These are phyloP conservation scores for Plagodis dolabraria DNA, from an alignment of 2,888 invertebrate genomes.

Conservation along the genomic window DNA sequence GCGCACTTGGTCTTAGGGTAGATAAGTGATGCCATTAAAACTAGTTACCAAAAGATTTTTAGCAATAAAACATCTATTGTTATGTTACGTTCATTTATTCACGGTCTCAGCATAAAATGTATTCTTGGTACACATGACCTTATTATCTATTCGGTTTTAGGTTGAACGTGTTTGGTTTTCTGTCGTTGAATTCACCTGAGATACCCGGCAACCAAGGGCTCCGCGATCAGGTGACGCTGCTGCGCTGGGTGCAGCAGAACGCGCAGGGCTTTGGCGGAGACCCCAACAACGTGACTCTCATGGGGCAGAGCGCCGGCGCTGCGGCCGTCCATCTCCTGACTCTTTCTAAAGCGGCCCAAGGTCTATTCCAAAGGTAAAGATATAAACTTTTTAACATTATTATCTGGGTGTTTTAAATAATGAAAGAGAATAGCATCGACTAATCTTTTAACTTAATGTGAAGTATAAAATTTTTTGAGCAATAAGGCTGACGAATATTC, in stretches of 20 bases:
- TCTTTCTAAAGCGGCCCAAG: slow-evolving; percentile 60
- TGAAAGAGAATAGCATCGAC: no score
- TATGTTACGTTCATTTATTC: no score
- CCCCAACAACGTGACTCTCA: slow-evolving; percentile 68
- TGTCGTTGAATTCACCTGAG: slow-evolving; percentile 62
- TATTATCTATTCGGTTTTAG: slow-evolving; percentile 49
- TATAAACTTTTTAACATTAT: neutral
- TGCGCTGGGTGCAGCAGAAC: slow-evolving; percentile 72
- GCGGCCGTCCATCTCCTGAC: slow-evolving; percentile 62
- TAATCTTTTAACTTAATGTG: neutral
- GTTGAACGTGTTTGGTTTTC: slow-evolving; percentile 73
- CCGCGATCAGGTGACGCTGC: slow-evolving; percentile 70
- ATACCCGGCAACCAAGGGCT: slow-evolving; percentile 78
- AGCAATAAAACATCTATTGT: no score
- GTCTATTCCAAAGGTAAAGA: slow-evolving; percentile 63
- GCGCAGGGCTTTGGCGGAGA: slow-evolving; percentile 70
- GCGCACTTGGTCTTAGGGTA: no score
- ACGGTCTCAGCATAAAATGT: no score
- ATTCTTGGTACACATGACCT: no score
- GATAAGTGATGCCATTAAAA: no score
- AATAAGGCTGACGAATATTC: no score
- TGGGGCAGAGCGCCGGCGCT: slow-evolving; percentile 76
- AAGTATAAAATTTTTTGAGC: neutral
- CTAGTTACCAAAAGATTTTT: no score
- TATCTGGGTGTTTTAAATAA: no score